Evolutionary conservation across 2,797 vertebrate genomes (phyloP).

Genomic region (Macropus fuliginosus): DNA sequence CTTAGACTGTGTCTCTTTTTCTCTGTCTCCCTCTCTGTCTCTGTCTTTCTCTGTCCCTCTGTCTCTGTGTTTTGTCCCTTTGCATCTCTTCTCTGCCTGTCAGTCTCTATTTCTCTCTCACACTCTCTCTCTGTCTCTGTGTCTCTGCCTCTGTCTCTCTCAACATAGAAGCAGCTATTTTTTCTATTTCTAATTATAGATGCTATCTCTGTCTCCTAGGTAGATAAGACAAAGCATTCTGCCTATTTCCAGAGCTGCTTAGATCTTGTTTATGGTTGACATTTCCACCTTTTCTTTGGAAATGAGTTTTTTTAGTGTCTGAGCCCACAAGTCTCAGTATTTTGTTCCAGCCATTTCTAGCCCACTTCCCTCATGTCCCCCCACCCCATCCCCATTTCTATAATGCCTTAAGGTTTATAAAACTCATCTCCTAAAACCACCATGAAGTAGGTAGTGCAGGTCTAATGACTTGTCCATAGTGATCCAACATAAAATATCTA

Average conservation of each 20-base stretch:
- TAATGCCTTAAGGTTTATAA: not conserved
- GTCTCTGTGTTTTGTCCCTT: not conserved
- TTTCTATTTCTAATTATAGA: conserved; percentile 78
- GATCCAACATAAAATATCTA: not conserved
- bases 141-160: not conserved
- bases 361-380: not conserved
- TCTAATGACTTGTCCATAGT: not conserved
- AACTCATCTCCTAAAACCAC: conserved; percentile 14
- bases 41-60: conserved; percentile 41
- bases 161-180: conserved; percentile 64
- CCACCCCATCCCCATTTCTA: not conserved
- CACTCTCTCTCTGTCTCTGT: not conserved
- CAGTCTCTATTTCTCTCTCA: not conserved
- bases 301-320: conserved; percentile 43
- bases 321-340: not conserved
- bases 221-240: conserved; percentile 79
- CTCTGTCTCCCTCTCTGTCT: not conserved
- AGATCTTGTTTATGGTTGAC: conserved; percentile 71
- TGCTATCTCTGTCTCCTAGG: conserved; percentile 69
- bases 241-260: conserved; percentile 71
- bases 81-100: not conserved
- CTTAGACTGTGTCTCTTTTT: not conserved
- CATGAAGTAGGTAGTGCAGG: not conserved
- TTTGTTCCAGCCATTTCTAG: not conserved
- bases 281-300: conserved; percentile 64